Evolutionary conservation across 2,113 vertebrate genomes (phyloP).

Genomic region (Lamprotornis superbus): DNA sequence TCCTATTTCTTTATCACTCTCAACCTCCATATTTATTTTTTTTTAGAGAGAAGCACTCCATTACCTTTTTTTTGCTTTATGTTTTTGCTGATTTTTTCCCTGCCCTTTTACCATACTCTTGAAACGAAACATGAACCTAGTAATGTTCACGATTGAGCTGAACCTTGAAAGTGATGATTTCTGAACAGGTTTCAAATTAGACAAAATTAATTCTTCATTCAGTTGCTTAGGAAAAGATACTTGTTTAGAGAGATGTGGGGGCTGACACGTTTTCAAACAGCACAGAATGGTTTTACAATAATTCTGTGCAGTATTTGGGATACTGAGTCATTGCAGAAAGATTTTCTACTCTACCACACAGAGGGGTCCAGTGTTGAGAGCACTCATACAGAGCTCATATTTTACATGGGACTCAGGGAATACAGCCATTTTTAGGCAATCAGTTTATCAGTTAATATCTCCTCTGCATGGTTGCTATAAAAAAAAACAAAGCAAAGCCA

Average conservation of each 20-base stretch:
- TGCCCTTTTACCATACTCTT: neutral
- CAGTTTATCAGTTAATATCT: neutral
- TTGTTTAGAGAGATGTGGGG: neutral
- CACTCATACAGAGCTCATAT: neutral
- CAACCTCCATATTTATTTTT: neutral
- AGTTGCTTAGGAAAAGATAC: neutral
- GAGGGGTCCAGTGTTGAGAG: neutral
- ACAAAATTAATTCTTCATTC: neutral
- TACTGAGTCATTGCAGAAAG: neutral
- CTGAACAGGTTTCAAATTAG: neutral
- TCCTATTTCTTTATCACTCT: neutral
- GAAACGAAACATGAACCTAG: neutral
- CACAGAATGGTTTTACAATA: neutral
- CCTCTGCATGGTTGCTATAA: neutral
- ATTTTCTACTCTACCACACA: neutral
- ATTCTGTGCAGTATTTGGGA: neutral
- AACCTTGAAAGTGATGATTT: neutral
- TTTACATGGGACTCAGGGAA: neutral
- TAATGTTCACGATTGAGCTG: neutral
- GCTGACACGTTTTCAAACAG: neutral
- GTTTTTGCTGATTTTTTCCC: neutral
- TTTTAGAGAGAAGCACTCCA: neutral
- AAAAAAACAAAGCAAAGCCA: fast-evolving
- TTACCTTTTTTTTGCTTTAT: neutral
- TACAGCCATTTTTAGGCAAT: neutral